Evolutionary conservation across 2,797 vertebrate species (phyloP).

Genomic region (Bradypodion pumilum): DNA sequence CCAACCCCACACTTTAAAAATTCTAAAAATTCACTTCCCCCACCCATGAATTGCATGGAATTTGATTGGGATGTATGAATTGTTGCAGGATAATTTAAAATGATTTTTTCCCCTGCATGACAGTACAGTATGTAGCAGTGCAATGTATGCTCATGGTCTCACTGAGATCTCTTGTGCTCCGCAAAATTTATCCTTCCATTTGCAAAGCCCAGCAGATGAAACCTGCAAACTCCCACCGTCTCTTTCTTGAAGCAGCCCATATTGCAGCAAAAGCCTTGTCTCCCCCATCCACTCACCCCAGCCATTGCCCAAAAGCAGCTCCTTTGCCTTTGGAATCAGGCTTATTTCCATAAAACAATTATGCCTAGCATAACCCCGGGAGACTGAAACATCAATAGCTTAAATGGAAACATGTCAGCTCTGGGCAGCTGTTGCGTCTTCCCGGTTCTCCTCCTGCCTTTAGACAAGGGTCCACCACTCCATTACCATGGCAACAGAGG

Average conservation of each 20-base stretch:
- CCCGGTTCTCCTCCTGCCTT: slow-evolving; percentile 46
- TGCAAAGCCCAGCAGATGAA: neutral
- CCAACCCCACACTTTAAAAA: neutral
- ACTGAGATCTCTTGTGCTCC: neutral
- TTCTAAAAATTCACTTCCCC: neutral
- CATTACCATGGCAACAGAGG: slow-evolving; percentile 65
- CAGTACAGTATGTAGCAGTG: too few relatives aligned
- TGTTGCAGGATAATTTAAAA: neutral
- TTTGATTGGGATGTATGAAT: neutral
- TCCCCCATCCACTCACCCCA: neutral
- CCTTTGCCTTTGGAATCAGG: slow-evolving; percentile 9
- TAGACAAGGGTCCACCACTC: slow-evolving; percentile 49
- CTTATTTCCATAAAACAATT: slow-evolving; percentile 79
- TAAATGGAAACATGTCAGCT: slow-evolving; percentile 48
- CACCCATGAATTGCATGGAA: too few relatives aligned
- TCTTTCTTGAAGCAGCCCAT: neutral
- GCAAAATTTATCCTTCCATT: neutral
- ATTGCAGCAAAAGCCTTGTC: accelerated
- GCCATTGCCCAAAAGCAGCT: neutral
- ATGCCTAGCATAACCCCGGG: slow-evolving; percentile 66
- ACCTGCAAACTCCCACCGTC: neutral
- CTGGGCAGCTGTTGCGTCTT: slow-evolving; percentile 35
- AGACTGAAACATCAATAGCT: slow-evolving; percentile 70
- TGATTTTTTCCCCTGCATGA: neutral
- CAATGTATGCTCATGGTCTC: neutral